These are phyloP conservation scores for Lagopus leucura DNA, from an alignment of 2,113 vertebrate genomes.

Conservation along the genomic window DNA sequence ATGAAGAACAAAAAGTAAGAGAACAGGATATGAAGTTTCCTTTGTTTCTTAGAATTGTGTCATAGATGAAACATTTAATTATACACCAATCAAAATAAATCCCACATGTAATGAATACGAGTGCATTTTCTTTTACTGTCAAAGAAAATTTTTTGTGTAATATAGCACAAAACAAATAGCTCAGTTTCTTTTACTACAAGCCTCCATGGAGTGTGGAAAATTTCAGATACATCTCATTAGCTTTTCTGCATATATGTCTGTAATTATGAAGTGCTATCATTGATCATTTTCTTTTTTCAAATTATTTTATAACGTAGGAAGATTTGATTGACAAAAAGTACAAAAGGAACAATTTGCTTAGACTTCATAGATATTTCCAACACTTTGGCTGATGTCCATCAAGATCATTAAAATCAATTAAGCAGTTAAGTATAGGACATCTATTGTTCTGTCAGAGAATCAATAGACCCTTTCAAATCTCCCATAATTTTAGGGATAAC, in stretches of 20 bases:
- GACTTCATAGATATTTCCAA: constrained; percentile 38
- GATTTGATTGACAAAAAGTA: constrained; percentile 39
- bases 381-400: constrained; percentile 30
- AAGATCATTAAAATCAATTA: constrained; percentile 59
- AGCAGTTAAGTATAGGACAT: constrained; percentile 48
- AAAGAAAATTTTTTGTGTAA: not conserved
- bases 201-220: not conserved
- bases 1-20: not conserved
- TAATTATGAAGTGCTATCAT: constrained; percentile 61
- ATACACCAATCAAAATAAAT: not conserved
- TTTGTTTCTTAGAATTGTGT: not conserved
- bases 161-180: not conserved
- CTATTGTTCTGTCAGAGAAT: constrained; percentile 42
- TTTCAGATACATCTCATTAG: constrained; percentile 22
- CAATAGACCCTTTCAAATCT: constrained; percentile 40
- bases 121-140: not conserved
- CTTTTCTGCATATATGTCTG: constrained; percentile 38
- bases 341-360: constrained; percentile 47
- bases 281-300: constrained; percentile 58
- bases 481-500: constrained; percentile 13
- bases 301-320: constrained; percentile 54
- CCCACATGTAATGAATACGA: not conserved
- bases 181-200: not conserved
- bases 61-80: not conserved
- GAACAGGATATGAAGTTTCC: not conserved